Percentiles rank a stretch among this genome's conserved stretches.
Evolutionary conservation across 2,888 invertebrate genomes (phyloP).

Genomic region (Mechanitis messenoides): DNA sequence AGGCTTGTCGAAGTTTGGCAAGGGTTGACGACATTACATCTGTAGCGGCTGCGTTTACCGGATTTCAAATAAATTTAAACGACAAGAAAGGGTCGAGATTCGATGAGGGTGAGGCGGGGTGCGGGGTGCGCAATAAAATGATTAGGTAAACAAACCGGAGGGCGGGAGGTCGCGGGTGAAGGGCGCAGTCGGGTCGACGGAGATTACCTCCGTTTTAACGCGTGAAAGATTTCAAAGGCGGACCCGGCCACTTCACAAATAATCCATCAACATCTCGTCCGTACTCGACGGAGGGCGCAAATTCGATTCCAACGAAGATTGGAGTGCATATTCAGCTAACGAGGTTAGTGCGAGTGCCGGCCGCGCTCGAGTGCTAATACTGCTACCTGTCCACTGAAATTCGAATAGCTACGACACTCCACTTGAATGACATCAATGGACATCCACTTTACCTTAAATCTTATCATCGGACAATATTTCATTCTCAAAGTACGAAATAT

Average conservation of each 20-base stretch:
- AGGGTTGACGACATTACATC: conserved; percentile 36
- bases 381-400: conserved; percentile 4
- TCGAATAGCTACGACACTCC: conserved; percentile 11
- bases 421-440: conserved; percentile 14
- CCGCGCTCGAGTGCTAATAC: conserved; percentile 4
- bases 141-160: conserved; percentile 68
- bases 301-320: conserved; percentile 67
- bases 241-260: conserved; percentile 70
- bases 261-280: conserved; percentile 69
- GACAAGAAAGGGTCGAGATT: conserved; percentile 33
- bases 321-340: conserved; percentile 71
- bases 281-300: conserved; percentile 46
- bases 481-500: not conserved
- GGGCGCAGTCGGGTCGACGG: conserved; percentile 37
- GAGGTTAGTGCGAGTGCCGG: conserved; percentile 47
- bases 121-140: conserved; percentile 56
- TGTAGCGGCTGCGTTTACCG: conserved; percentile 43
- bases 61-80: conserved; percentile 48
- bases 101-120: conserved; percentile 30
- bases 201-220: conserved; percentile 76
- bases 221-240: conserved; percentile 74
- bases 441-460: conserved; percentile 8
- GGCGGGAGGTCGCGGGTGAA: conserved; percentile 30
- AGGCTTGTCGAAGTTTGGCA: conserved; percentile 41
- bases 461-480: not conserved